Evolutionary conservation across 2,888 invertebrate genomes (phyloP).

Genomic region (Ashinkailepas kermadecensis): DNA sequence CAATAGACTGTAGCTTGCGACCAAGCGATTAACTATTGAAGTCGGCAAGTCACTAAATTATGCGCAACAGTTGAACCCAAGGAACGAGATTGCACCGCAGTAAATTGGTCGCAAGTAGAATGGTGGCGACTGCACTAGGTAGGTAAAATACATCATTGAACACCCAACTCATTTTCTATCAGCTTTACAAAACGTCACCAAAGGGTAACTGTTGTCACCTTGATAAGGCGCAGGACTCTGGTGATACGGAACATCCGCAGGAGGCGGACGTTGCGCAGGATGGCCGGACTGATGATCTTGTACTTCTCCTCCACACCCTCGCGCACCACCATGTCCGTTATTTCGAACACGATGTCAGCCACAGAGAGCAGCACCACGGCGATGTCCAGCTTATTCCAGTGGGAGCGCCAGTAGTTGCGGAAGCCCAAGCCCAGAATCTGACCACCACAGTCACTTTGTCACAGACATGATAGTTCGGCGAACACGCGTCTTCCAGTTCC

Average conservation of each 20-base stretch:
- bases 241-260: slow-evolving; percentile 47
- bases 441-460: neutral
- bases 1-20: too few species aligned
- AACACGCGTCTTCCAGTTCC: too few species aligned
- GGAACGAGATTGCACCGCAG: too few species aligned
- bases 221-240: slow-evolving; percentile 44
- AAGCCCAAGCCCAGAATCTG: slow-evolving; percentile 36
- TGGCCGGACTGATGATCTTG: slow-evolving; percentile 16
- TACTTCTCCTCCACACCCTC: neutral
- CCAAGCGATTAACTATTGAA: too few species aligned
- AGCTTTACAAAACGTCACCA: slow-evolving; percentile 9
- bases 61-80: too few species aligned
- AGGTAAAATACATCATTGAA: slow-evolving; percentile 32
- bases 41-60: too few species aligned
- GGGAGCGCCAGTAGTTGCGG: slow-evolving; percentile 47
- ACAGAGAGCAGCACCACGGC: slow-evolving; percentile 49
- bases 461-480: too few species aligned
- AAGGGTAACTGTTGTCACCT: slow-evolving; percentile 20
- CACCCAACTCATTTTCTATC: neutral
- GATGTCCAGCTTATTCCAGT: slow-evolving; percentile 55
- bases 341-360: slow-evolving; percentile 42
- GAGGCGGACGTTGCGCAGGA: slow-evolving; percentile 40
- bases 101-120: too few species aligned
- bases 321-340: neutral
- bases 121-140: too few species aligned